Base-by-base conservation (phyloP, 2,113 vertebrate genomes). In the Amblyopsis rosae region DNA sequence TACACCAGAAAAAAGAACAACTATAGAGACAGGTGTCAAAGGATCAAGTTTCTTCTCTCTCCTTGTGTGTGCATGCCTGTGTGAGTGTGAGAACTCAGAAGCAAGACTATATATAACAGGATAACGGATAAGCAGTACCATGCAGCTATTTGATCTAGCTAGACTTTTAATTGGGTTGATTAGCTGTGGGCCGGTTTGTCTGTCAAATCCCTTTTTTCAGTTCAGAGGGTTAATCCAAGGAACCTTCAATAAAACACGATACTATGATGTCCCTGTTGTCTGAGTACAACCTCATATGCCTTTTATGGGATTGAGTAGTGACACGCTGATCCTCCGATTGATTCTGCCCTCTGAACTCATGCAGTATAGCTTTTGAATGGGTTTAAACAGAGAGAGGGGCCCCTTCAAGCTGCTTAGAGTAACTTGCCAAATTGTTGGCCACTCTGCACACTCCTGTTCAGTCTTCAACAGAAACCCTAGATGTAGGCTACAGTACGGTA, bases 1-100 rank as follows among this genome's bases (percentile, higher is more conserved):
- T 80, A 73, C 82, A 62, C 51, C 17, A 73, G 54, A 86, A 54
- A 80, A 80, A 80, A 66, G 67, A 68, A 10, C 71, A 67, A 77
- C 26, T 26, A 74, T 79, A 76, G 82, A 70, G 73, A 65, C 77
- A 90, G 86, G 82, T 88, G 88, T 86, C 84, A 86, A 32, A 49
- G 72, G 82, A 84, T 88, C 90, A 86, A 68, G 63, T 81, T 68
- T 81, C 70, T 79, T 72, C 60, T 19, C 45, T 57, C 45, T 65
- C 55, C 35, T 15, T 72, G 15, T 56, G 56, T 69, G 65, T 49
- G 54, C 50, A 53, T 46, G 51, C 26, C 26, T 46, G 50, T 57
- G 56, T 54, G 65, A 55, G 17, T 49, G 71, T 59, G 70, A 62
- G 72, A 62, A 78, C 45, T 75, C 48, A 57, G 62, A 35, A 45